Evolutionary conservation across 2,797 vertebrate species (phyloP).

Genomic region (Eptatretus atami): DNA sequence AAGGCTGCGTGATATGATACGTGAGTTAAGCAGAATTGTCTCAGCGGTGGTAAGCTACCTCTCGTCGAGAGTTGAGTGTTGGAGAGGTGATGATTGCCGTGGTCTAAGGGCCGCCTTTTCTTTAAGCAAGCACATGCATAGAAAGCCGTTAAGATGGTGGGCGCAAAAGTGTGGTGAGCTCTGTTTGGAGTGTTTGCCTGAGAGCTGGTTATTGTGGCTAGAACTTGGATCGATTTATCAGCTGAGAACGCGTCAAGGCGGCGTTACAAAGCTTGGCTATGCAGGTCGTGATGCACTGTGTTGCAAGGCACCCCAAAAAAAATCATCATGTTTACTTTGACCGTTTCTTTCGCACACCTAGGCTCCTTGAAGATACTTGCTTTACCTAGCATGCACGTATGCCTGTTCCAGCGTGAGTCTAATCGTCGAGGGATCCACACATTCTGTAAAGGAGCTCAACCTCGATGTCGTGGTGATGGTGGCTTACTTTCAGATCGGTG

Average conservation of each 20-base stretch:
- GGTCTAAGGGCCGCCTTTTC: slow-evolving; percentile 23
- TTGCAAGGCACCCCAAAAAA: slow-evolving; percentile 24
- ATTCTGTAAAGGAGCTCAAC: slow-evolving; percentile 23
- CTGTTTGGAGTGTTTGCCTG: too few species aligned
- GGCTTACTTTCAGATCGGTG: slow-evolving; percentile 37
- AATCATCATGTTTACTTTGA: slow-evolving; percentile 35
- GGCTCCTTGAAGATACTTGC: slow-evolving; percentile 25
- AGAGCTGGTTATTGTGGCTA: too few species aligned
- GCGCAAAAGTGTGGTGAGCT: slow-evolving; percentile 36
- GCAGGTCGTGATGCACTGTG: slow-evolving; percentile 22
- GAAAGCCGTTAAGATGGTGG: slow-evolving; percentile 27
- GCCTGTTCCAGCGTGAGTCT: slow-evolving; percentile 24
- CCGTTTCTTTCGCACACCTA: slow-evolving; percentile 30
- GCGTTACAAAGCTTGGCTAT: too few species aligned
- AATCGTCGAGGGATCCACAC: slow-evolving; percentile 25
- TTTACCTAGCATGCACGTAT: slow-evolving; percentile 19
- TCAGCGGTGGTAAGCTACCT: slow-evolving; percentile 27
- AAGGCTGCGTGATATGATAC: slow-evolving; percentile 31
- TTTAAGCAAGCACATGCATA: slow-evolving; percentile 29
- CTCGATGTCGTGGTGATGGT: slow-evolving; percentile 28
- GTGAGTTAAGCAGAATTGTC: slow-evolving; percentile 30
- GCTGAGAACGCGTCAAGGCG: too few species aligned
- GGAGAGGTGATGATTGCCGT: slow-evolving; percentile 25
- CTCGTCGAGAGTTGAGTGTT: slow-evolving; percentile 28
- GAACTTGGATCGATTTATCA: too few species aligned